Conservation (phyloP, 2,797 vertebrate genomes). For the Phataginus tetradactyla region DNA sequence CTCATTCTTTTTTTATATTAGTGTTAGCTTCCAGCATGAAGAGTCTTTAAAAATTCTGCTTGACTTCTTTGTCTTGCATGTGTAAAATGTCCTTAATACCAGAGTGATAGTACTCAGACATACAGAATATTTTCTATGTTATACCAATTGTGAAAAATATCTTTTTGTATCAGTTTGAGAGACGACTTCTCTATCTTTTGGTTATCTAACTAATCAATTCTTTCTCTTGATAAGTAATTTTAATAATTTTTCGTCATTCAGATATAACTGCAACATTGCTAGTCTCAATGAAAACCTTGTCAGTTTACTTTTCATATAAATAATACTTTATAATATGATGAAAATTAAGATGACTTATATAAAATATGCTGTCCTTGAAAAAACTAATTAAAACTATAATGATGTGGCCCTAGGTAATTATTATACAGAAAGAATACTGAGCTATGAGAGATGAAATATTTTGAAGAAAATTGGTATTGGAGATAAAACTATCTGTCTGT, state of each 20-base stretch:
- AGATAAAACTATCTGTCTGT: background rate
- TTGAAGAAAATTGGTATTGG: background rate
- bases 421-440: slow-evolving; percentile 16
- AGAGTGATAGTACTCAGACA: background rate
- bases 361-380: background rate
- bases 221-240: background rate
- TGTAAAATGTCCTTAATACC: background rate
- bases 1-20: background rate
- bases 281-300: background rate
- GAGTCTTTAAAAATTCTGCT: background rate
- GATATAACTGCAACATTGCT: background rate
- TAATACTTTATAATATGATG: background rate
- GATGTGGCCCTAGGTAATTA: background rate
- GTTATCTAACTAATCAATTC: background rate
- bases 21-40: background rate
- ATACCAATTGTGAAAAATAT: background rate
- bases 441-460: background rate
- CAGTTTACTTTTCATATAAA: slow-evolving; percentile 25
- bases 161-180: background rate
- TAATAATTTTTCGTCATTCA: background rate
- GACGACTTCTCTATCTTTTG: background rate
- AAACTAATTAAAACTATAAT: slow-evolving; percentile 17
- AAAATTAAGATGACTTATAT: background rate
- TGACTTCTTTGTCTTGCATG: background rate
- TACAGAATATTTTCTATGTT: background rate